Conservation (phyloP, 2,113 vertebrate genomes). For the Myrmecobius fasciatus region DNA sequence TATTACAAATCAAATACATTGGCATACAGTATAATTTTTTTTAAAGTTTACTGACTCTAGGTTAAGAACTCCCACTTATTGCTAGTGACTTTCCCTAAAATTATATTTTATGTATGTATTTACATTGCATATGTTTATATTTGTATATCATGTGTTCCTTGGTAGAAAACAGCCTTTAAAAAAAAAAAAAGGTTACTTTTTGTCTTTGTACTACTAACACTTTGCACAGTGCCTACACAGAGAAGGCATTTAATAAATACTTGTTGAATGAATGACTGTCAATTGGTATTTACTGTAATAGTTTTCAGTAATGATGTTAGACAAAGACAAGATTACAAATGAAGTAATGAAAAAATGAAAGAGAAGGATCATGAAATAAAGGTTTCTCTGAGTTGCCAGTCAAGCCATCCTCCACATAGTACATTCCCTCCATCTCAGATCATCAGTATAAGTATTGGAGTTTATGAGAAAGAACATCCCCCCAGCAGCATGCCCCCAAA, state of each 20-base stretch:
- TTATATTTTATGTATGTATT: not conserved
- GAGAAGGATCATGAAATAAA: not conserved
- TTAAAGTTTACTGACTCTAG: not conserved
- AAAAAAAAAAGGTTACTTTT: too few relatives aligned
- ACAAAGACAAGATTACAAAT: conserved; percentile 29
- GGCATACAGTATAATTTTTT: not conserved
- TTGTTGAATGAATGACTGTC: not conserved
- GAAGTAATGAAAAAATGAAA: conserved; percentile 3
- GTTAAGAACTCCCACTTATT: not conserved
- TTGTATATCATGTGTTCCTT: not conserved
- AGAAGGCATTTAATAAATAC: not conserved
- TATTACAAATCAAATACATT: not conserved
- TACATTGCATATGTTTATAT: not conserved
- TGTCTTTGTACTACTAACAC: not conserved
- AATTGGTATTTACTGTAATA: not conserved
- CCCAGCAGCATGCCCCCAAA: not conserved
- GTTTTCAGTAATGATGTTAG: not conserved
- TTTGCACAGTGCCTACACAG: not conserved
- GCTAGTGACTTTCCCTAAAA: not conserved
- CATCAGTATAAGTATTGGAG: not conserved
- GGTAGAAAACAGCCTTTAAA: not conserved
- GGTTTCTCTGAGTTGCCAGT: not conserved
- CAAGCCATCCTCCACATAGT: not conserved
- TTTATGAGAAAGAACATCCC: not conserved
- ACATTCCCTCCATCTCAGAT: not conserved